Evolutionary conservation across 2,797 vertebrate species (phyloP).

Genomic region (Cynodonichthys magdalenae): DNA sequence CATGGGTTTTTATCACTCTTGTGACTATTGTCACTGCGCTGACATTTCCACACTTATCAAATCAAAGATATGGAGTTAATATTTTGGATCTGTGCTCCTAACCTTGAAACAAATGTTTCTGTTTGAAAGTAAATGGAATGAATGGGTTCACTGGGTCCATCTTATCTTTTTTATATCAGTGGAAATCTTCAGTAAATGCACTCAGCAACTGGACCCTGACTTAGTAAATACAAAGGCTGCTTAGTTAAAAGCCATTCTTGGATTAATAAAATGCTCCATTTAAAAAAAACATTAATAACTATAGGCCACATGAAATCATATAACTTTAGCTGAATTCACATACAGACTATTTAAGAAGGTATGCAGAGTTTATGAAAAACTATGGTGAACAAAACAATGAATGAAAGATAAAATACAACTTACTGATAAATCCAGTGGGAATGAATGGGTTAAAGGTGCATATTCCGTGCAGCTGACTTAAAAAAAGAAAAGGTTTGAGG

Average conservation of each 20-base stretch:
- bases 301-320: too few species aligned
- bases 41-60: too few species aligned
- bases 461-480: constrained; percentile 50
- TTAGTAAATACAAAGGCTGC: constrained; percentile 57
- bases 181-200: constrained; percentile 53
- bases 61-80: neutral
- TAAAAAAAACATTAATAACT: neutral
- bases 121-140: too few species aligned
- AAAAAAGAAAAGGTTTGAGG: constrained; percentile 53
- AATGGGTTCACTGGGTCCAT: constrained; percentile 54
- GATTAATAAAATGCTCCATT: neutral
- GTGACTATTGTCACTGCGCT: too few species aligned
- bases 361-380: neutral
- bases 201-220: constrained; percentile 45
- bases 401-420: neutral
- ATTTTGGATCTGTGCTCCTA: neutral
- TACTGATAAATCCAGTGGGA: constrained; percentile 20
- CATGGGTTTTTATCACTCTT: too few species aligned
- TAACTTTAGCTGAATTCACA: too few species aligned
- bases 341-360: neutral
- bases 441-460: constrained; percentile 79
- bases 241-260: constrained; percentile 6
- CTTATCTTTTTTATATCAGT: constrained; percentile 60
- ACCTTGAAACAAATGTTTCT: neutral
- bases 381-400: neutral